Percentiles rank a stretch among this genome's conserved stretches.
phyloP scores from a whole-genome alignment of 2,797 vertebrate genomes.

The Sternotherus odoratus region DNA sequence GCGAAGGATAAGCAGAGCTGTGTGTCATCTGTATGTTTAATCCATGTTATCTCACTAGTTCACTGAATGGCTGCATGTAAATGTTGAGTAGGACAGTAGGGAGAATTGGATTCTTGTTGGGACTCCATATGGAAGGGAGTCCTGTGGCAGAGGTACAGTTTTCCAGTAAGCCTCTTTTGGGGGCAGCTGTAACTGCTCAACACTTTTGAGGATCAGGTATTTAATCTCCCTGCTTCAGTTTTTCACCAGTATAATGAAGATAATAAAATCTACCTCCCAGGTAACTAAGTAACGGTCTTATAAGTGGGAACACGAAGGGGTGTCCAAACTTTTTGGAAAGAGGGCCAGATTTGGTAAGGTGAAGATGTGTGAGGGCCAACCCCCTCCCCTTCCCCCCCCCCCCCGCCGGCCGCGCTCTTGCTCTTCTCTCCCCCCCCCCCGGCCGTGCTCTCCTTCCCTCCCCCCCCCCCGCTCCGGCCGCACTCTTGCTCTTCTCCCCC shows the following conservation, averaged over 20 bases:
- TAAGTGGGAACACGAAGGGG: not conserved
- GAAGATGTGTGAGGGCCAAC: no score
- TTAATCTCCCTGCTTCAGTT: not conserved
- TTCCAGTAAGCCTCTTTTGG: no score
- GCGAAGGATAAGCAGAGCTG: not conserved
- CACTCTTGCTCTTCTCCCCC: no score
- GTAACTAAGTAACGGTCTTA: not conserved
- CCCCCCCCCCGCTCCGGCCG: no score
- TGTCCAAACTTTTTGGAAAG: no score
- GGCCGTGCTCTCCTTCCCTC: no score
- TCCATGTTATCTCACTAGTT: not conserved
- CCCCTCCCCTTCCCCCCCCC: no score
- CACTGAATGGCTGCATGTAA: not conserved
- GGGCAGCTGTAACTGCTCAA: not conserved
- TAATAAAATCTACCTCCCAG: not conserved
- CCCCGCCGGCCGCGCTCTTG: no score
- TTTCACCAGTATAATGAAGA: not conserved
- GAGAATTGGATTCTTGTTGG: not conserved
- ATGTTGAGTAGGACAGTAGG: not conserved
- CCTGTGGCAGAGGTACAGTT: not conserved
- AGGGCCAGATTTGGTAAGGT: no score
- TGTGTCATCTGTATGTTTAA: not conserved
- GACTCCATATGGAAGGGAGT: not conserved
- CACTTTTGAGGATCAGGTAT: not conserved
- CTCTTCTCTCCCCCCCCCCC: no score